These are phyloP conservation scores for Tamias sibiricus DNA, from an alignment of 2,113 vertebrate species.

Conservation along the genomic window DNA sequence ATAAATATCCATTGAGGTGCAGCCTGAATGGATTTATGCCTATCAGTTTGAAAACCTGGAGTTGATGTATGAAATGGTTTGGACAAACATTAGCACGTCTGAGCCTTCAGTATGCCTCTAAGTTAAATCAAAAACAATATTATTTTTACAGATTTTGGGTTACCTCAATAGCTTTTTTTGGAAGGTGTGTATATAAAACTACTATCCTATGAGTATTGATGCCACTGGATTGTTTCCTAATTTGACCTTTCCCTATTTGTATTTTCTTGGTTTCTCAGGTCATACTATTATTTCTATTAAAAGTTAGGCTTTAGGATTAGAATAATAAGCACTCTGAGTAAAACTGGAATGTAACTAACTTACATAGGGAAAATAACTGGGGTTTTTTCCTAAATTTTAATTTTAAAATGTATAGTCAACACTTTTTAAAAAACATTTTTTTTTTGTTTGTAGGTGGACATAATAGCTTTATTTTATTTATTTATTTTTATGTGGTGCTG, in stretches of 20 bases:
- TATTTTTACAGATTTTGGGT: slow-evolving; percentile 5
- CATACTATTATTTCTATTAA: background rate
- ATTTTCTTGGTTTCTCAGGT: background rate
- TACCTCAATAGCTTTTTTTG: background rate
- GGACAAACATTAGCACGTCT: background rate
- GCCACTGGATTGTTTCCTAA: background rate
- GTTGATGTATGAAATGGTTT: background rate
- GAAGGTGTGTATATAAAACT: background rate
- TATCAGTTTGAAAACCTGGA: background rate
- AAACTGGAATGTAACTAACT: background rate
- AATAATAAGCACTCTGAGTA: background rate
- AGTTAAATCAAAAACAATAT: background rate
- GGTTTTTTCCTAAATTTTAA: background rate
- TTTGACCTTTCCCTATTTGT: background rate
- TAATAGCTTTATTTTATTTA: no score
- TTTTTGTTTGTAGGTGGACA: no score
- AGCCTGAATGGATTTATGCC: background rate
- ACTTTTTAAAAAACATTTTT: background rate
- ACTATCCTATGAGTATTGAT: background rate
- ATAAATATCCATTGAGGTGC: background rate
- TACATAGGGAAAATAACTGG: background rate
- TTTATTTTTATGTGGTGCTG: no score
- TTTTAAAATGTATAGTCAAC: background rate
- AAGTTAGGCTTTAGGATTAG: background rate
- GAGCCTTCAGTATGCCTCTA: background rate